A percentile compares a stretch with the other conserved stretches of the same genome.
Evolutionary conservation across 2,113 vertebrate species (phyloP).

Genomic region (Meles meles): DNA sequence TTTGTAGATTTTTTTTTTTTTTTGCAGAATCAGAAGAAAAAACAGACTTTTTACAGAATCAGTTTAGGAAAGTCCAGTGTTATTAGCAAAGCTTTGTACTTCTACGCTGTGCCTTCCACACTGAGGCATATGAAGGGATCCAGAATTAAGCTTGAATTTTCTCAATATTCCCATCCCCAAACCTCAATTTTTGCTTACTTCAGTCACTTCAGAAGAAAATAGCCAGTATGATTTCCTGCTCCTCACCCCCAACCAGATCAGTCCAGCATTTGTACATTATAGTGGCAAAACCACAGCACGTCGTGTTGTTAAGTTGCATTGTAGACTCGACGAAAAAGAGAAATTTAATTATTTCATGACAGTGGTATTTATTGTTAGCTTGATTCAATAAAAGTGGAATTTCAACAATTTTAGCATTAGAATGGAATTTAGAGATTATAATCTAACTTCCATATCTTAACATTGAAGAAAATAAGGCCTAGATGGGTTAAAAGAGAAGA

Average conservation of each 20-base stretch:
- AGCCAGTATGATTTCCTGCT: background rate
- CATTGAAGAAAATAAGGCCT: background rate
- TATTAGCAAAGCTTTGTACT: background rate
- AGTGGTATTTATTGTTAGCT: background rate
- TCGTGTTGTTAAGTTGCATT: background rate
- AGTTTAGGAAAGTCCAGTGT: background rate
- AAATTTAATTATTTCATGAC: conserved; percentile 9
- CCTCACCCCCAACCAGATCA: background rate
- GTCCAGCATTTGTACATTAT: background rate
- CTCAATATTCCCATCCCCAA: background rate
- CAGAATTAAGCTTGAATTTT: background rate
- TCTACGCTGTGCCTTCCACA: background rate
- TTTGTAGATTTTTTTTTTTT: background rate
- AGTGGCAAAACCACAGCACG: background rate
- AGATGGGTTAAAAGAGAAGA: background rate
- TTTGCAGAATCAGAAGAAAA: background rate
- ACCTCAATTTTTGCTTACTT: background rate
- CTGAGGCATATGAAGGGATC: background rate
- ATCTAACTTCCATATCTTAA: conserved; percentile 11
- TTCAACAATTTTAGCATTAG: background rate
- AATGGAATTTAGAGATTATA: conserved; percentile 32
- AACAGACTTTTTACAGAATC: background rate
- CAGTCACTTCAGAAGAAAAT: background rate
- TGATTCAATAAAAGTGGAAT: conserved; percentile 14
- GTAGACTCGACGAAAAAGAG: background rate